A percentile compares a stretch with the other conserved stretches of the same genome.
These are phyloP conservation scores for Actinostola sp. DNA, from an alignment of 92 coral and sea anemone species.

Conservation along the genomic window DNA sequence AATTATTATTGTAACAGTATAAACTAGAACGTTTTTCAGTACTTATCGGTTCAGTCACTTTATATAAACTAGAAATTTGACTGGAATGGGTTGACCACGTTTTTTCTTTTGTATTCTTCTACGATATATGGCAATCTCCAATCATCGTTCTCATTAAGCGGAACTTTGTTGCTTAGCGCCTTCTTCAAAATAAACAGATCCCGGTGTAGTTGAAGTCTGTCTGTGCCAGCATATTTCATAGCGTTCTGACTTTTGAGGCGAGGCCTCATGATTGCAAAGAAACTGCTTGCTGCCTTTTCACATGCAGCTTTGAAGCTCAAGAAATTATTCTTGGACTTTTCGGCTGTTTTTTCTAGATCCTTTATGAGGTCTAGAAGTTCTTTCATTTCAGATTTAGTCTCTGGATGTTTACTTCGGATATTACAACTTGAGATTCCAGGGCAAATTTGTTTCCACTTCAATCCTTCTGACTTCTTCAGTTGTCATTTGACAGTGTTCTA, in stretches of 20 bases:
- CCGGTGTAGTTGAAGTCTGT: constrained; percentile 16
- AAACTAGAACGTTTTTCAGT: too few species aligned
- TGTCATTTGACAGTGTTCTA: too few species aligned
- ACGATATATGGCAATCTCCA: constrained; percentile 17
- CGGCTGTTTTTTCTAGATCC: constrained; percentile 7
- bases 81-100: too few species aligned
- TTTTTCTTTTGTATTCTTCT: background rate
- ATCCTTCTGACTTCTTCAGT: too few species aligned
- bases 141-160: constrained; percentile 9
- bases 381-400: constrained; percentile 5
- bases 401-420: constrained; percentile 9
- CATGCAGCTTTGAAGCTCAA: constrained; percentile 17
- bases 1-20: too few species aligned
- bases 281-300: constrained; percentile 26
- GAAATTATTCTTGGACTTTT: constrained; percentile 1
- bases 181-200: constrained; percentile 35
- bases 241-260: constrained; percentile 14
- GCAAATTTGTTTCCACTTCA: too few species aligned
- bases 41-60: too few species aligned
- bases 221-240: constrained; percentile 35
- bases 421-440: constrained; percentile 11
- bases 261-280: constrained; percentile 37
- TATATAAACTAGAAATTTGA: too few species aligned
- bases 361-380: constrained; percentile 10
- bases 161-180: constrained; percentile 21